Evolutionary conservation across 2,888 invertebrate species (phyloP).

Genomic region (Heteropelma amictum): DNA sequence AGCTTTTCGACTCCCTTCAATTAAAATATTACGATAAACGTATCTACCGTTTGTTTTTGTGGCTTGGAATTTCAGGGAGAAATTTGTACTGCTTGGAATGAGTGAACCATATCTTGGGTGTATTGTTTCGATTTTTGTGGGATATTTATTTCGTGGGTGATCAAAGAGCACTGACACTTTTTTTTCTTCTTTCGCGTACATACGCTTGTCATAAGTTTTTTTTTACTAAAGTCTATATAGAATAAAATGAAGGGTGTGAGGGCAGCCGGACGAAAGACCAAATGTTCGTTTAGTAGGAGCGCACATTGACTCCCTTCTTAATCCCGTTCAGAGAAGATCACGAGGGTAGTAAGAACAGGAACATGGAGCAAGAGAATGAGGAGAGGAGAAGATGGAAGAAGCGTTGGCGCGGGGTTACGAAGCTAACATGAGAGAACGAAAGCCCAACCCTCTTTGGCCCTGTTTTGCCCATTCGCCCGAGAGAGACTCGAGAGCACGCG

Average conservation of each 20-base stretch:
- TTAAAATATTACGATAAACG: too few species aligned
- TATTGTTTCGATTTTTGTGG: slow-evolving; percentile 3
- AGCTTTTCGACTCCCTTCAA: too few species aligned
- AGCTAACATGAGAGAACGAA: slow-evolving; percentile 25
- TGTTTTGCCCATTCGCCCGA: slow-evolving; percentile 49
- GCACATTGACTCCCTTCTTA: slow-evolving; percentile 23
- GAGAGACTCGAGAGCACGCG: slow-evolving; percentile 70
- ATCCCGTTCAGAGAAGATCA: slow-evolving; percentile 18
- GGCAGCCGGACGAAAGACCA: slow-evolving; percentile 36
- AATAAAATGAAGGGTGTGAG: slow-evolving; percentile 41
- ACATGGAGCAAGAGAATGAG: background rate
- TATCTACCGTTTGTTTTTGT: background rate
- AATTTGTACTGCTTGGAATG: background rate
- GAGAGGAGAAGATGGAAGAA: slow-evolving; percentile 19
- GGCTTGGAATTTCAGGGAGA: background rate
- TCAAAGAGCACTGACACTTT: background rate
- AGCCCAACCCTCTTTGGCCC: slow-evolving; percentile 49
- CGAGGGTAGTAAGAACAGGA: slow-evolving; percentile 33
- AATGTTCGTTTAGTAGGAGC: slow-evolving; percentile 9
- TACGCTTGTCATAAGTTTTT: slow-evolving; percentile 6
- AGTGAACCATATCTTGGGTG: background rate
- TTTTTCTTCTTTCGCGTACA: background rate
- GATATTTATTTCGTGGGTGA: background rate
- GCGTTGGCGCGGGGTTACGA: slow-evolving; percentile 14
- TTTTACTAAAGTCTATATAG: background rate